A percentile compares a stretch with the other conserved stretches of the same genome.
Evolutionary conservation across 1,140 invertebrate species (phyloP).

Genomic region (Brachionus asplanchnoidis): DNA sequence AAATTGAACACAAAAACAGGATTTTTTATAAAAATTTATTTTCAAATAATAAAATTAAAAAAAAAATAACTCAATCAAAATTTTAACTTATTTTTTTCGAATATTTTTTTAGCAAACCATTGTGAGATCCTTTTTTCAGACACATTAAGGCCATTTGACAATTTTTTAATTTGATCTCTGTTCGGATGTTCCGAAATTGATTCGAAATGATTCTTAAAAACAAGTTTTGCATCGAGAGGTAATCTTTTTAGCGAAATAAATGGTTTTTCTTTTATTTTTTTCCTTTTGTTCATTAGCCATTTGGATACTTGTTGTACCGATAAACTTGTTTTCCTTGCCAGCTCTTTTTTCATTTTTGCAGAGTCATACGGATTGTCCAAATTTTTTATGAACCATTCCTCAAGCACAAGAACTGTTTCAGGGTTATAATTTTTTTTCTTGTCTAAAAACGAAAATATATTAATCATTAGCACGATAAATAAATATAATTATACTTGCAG

Average conservation of each 20-base stretch:
- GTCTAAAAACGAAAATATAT: neutral
- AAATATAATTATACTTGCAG: neutral
- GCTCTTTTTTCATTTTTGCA: neutral
- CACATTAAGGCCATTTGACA: neutral
- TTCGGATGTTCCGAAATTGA: neutral
- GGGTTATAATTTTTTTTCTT: conserved; percentile 5
- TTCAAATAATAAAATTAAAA: conserved; percentile 12
- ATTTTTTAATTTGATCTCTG: conserved; percentile 7
- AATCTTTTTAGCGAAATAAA: neutral
- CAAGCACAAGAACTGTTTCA: conserved; percentile 13
- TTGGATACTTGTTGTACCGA: conserved; percentile 12
- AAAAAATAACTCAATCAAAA: neutral
- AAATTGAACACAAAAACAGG: neutral
- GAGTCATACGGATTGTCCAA: neutral
- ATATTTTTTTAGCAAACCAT: conserved; percentile 23
- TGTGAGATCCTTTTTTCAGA: conserved; percentile 13
- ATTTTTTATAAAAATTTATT: neutral
- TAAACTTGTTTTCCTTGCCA: conserved; percentile 1
- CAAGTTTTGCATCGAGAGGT: neutral
- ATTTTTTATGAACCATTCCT: neutral
- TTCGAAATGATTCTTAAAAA: conserved; percentile 19
- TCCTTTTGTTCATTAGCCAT: conserved; percentile 1
- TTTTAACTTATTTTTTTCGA: conserved; percentile 17
- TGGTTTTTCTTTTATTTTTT: conserved; percentile 4
- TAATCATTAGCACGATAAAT: neutral